A percentile compares a stretch with the other conserved stretches of the same genome.
Evolutionary conservation across 2,113 vertebrate species (phyloP).

Genomic region (Motacilla alba): DNA sequence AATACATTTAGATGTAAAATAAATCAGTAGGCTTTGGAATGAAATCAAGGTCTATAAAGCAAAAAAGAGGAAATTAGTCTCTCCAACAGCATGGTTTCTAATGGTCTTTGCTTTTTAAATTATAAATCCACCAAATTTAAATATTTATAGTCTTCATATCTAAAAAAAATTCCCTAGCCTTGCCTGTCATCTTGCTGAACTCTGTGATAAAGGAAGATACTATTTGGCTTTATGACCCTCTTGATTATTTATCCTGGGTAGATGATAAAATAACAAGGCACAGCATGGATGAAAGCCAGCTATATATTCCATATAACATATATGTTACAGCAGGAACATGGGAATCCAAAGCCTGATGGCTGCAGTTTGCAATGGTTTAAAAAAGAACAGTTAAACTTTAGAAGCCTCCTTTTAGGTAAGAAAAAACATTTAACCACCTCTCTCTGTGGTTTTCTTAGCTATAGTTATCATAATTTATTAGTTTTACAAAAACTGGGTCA

Average conservation of each 20-base stretch:
- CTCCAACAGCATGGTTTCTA: neutral
- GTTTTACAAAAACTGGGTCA: neutral
- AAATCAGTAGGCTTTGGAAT: neutral
- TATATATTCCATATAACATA: neutral
- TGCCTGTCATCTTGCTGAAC: neutral
- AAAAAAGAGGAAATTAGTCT: neutral
- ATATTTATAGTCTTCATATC: neutral
- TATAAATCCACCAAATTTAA: neutral
- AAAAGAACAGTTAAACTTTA: neutral
- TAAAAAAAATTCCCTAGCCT: neutral
- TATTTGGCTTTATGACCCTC: neutral
- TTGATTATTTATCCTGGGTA: neutral
- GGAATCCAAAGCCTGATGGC: neutral
- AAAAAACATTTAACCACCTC: neutral
- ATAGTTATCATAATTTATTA: neutral
- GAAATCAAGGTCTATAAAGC: neutral
- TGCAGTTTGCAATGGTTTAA: neutral
- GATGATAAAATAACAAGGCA: neutral
- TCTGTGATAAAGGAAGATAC: neutral
- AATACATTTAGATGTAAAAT: conserved; percentile 7
- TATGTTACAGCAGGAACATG: neutral
- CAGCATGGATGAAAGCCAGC: neutral
- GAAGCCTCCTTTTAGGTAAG: neutral
- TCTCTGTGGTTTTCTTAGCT: neutral
- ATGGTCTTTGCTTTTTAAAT: neutral